These are phyloP conservation scores for Heteractis magnifica DNA, from an alignment of 92 coral and sea anemone genomes.

Conservation along the genomic window DNA sequence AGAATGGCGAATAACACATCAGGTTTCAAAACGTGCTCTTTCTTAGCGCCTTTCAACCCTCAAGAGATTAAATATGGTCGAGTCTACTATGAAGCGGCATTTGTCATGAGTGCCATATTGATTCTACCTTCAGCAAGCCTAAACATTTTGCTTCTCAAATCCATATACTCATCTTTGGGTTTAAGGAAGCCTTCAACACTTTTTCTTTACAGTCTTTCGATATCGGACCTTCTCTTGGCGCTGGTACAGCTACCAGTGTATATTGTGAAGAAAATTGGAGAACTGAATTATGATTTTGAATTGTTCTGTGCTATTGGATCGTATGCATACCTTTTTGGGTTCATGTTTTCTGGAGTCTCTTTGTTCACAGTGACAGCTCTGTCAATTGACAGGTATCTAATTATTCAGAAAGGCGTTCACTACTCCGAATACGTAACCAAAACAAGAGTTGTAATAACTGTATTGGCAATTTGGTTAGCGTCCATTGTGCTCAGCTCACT, in stretches of 20 bases:
- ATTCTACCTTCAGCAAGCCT: conserved; percentile 11
- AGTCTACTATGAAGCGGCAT: background rate
- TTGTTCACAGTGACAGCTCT: conserved; percentile 22
- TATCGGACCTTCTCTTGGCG: conserved; percentile 19
- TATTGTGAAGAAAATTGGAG: conserved; percentile 27
- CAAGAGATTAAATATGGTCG: conserved; percentile 17
- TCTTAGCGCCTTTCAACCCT: background rate
- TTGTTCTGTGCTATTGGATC: conserved; percentile 17
- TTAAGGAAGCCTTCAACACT: conserved; percentile 23
- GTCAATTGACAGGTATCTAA: conserved; percentile 14
- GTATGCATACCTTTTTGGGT: background rate
- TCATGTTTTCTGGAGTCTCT: background rate
- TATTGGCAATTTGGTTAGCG: no score
- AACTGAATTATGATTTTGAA: conserved; percentile 8
- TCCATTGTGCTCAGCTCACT: no score
- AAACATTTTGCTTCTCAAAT: conserved; percentile 9
- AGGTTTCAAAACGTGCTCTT: background rate
- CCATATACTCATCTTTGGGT: conserved; percentile 7
- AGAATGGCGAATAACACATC: no score
- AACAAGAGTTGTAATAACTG: no score
- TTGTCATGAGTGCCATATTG: background rate
- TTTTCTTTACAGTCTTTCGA: conserved; percentile 17
- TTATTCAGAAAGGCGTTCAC: background rate
- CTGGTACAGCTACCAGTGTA: conserved; percentile 3
- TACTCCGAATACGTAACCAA: background rate